phyloP scores from a whole-genome alignment of 2,888 invertebrate species.

The Spodoptera exigua region DNA sequence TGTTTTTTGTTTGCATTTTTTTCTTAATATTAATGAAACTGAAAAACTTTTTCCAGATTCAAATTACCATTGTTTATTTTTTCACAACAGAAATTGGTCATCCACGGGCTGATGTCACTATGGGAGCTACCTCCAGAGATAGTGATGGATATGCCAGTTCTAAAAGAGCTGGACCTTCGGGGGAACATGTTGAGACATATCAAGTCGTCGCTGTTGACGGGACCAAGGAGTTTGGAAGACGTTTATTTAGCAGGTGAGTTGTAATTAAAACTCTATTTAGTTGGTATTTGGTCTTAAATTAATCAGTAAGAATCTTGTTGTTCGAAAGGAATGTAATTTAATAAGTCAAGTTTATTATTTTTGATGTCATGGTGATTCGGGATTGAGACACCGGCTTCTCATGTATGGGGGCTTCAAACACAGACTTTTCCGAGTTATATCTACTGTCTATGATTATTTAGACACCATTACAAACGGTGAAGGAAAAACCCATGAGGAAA shows the following conservation, averaged over 20 bases:
- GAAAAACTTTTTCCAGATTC: not conserved
- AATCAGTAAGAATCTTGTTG: slow-evolving; percentile 3
- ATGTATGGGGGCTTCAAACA: no score
- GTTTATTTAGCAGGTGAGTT: slow-evolving; percentile 86
- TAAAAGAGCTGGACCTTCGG: slow-evolving; percentile 87
- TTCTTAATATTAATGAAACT: no score
- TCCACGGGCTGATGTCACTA: slow-evolving; percentile 74
- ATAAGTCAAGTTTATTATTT: not conserved
- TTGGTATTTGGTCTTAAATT: not conserved
- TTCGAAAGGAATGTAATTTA: not conserved
- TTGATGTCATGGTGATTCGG: no score
- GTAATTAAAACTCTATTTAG: not conserved
- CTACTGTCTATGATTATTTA: no score
- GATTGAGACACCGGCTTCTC: no score
- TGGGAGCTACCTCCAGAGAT: slow-evolving; percentile 81
- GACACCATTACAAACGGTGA: no score
- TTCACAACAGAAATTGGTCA: slow-evolving; percentile 71
- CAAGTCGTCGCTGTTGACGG: slow-evolving; percentile 74
- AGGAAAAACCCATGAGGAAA: no score
- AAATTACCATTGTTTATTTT: not conserved
- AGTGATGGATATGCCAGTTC: slow-evolving; percentile 79
- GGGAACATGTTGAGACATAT: slow-evolving; percentile 86
- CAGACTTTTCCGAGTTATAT: no score
- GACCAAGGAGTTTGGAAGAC: slow-evolving; percentile 75
- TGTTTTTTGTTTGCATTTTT: no score